Conservation (phyloP, 2,888 invertebrate genomes). For the Meta bourneti region DNA sequence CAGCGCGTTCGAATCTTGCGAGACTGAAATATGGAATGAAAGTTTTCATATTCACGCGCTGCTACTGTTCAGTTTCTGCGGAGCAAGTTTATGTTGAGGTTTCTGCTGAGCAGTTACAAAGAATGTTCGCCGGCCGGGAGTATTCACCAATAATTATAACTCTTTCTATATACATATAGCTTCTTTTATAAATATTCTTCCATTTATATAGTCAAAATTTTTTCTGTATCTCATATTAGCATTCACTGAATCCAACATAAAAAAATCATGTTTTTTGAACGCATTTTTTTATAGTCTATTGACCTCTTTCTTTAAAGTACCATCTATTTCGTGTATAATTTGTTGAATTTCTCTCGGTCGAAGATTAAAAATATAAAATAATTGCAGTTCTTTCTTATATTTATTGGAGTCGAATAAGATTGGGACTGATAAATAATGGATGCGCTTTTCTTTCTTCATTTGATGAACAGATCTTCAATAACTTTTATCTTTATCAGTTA, state of each 20-base stretch:
- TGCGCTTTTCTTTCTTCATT: slow-evolving; percentile 42
- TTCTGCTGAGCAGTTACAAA: no score
- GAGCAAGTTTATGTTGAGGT: no score
- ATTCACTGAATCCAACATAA: slow-evolving; percentile 31
- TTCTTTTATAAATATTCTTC: slow-evolving; percentile 38
- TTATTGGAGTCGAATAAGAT: slow-evolving; percentile 25
- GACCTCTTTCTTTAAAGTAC: slow-evolving; percentile 11
- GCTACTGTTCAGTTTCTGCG: no score
- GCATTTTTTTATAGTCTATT: slow-evolving; percentile 10
- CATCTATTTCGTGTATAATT: slow-evolving; percentile 39
- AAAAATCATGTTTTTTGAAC: slow-evolving; percentile 12
- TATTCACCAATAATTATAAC: no score
- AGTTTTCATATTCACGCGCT: no score
- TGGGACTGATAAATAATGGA: slow-evolving; percentile 38
- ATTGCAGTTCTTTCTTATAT: slow-evolving; percentile 46
- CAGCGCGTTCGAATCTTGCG: no score
- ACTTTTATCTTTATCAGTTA: slow-evolving; percentile 31
- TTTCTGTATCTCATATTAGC: slow-evolving; percentile 22
- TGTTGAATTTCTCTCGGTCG: slow-evolving; percentile 21
- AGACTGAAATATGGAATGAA: no score
- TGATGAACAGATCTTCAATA: slow-evolving; percentile 31
- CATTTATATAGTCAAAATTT: slow-evolving; percentile 41
- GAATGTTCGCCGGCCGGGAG: no score
- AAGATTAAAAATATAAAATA: slow-evolving; percentile 43
- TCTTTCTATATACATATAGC: slow-evolving; percentile 3